Conservation (phyloP, 2,113 vertebrate genomes). For the Motacilla tschutschensis region DNA sequence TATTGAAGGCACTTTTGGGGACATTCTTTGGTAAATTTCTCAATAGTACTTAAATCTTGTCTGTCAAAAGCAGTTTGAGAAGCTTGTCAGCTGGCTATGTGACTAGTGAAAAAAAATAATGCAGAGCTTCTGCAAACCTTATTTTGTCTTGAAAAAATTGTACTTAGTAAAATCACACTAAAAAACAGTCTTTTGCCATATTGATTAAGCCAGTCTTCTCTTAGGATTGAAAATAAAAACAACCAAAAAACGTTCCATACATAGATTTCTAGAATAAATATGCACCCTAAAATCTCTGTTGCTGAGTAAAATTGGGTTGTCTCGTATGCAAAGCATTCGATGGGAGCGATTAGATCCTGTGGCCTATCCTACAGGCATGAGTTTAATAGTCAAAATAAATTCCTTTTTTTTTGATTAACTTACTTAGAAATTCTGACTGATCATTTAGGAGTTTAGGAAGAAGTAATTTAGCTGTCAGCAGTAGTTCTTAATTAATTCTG, state of each 20-base stretch:
- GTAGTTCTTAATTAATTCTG: constrained; percentile 31
- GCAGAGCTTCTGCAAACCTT: background rate
- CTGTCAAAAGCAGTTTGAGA: constrained; percentile 6
- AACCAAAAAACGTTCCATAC: too few relatives aligned
- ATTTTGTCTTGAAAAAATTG: background rate
- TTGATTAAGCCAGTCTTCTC: background rate
- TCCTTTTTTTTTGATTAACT: constrained; percentile 25
- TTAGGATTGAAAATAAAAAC: background rate
- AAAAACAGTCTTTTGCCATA: background rate
- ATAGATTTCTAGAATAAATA: background rate
- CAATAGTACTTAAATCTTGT: background rate
- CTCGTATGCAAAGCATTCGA: background rate
- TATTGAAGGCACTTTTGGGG: background rate
- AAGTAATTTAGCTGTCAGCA: constrained; percentile 15
- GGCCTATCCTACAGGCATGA: background rate
- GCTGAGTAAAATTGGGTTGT: background rate
- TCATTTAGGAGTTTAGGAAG: constrained; percentile 22
- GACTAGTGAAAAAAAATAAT: background rate
- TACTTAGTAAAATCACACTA: background rate
- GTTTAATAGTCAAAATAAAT: constrained; percentile 24
- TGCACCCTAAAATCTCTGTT: background rate
- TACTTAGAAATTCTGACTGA: constrained; percentile 40
- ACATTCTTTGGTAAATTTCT: background rate
- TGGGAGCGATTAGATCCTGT: background rate
- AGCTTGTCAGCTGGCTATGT: background rate